Conservation (phyloP, 2,888 invertebrate species). For the Deroplatys truncata region DNA sequence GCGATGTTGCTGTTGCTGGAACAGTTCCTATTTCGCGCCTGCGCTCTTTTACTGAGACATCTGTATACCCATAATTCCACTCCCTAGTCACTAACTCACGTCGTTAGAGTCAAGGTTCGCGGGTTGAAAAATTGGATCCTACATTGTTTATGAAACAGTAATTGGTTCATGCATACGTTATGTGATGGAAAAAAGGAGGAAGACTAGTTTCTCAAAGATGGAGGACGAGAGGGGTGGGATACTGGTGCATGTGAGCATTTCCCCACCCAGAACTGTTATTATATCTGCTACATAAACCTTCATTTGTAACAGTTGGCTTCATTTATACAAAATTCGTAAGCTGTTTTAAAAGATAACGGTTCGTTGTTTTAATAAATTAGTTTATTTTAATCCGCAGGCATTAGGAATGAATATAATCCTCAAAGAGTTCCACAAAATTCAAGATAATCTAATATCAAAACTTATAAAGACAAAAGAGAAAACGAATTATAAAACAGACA, state of each 20-base stretch:
- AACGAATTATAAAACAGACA: too few species aligned
- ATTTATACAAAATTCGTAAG: not conserved
- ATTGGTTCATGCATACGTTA: constrained; percentile 28
- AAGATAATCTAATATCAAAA: too few species aligned
- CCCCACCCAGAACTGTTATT: not conserved
- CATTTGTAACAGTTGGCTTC: not conserved
- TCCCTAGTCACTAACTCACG: not conserved
- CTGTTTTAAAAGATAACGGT: too few species aligned
- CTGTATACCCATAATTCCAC: constrained; percentile 5
- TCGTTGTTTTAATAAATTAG: too few species aligned
- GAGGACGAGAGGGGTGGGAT: not conserved
- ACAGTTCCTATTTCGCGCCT: not conserved
- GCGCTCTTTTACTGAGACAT: not conserved
- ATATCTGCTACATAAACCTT: not conserved
- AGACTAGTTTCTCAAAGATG: not conserved
- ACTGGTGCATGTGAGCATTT: not conserved
- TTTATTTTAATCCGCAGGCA: too few species aligned
- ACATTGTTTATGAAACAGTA: constrained; percentile 29
- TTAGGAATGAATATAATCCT: too few species aligned
- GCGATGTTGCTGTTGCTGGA: not conserved
- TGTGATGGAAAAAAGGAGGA: constrained; percentile 8
- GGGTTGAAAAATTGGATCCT: constrained; percentile 24
- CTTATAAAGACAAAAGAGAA: too few species aligned
- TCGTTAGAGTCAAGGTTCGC: not conserved
- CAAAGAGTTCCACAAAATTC: too few species aligned